Percentiles rank a stretch among this genome's conserved stretches.
Conservation (phyloP, 1,140 invertebrate genomes). For the Branchinecta lindahli region DNA sequence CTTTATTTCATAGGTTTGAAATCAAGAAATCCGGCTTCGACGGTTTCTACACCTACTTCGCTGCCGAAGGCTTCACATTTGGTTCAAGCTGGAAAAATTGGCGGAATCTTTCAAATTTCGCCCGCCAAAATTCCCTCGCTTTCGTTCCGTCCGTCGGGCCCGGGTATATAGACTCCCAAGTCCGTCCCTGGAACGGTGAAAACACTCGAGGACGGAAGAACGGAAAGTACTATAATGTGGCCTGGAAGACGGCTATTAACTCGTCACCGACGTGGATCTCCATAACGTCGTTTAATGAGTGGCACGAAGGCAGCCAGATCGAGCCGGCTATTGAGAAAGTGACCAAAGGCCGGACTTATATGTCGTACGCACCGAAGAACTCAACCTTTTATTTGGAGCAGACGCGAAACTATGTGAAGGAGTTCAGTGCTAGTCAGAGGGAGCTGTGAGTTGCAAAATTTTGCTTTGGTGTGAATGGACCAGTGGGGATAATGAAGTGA, state of each 20-base stretch:
- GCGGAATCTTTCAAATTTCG: constrained; percentile 29
- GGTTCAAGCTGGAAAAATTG: constrained; percentile 34
- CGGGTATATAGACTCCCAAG: constrained; percentile 35
- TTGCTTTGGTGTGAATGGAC: not conserved
- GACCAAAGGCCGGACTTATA: constrained; percentile 23
- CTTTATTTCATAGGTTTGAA: constrained; percentile 19
- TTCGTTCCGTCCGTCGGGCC: constrained; percentile 38
- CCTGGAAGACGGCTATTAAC: constrained; percentile 30
- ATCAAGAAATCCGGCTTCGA: constrained; percentile 33
- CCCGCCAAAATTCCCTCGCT: constrained; percentile 28
- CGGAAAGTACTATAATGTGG: constrained; percentile 33
- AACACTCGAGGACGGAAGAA: constrained; percentile 31
- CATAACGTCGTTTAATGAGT: constrained; percentile 40
- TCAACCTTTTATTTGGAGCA: constrained; percentile 30
- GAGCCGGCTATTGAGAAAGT: constrained; percentile 32
- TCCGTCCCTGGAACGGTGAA: constrained; percentile 35
- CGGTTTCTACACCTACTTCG: constrained; percentile 39
- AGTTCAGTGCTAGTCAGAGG: constrained; percentile 11
- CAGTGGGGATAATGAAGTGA: too few species aligned
- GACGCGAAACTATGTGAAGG: constrained; percentile 16
- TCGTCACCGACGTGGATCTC: constrained; percentile 29
- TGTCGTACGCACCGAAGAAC: constrained; percentile 27
- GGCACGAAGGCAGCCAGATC: constrained; percentile 40
- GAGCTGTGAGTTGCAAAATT: not conserved
- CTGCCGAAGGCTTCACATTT: constrained; percentile 34